Percentiles rank a stretch among this genome's conserved stretches.
phyloP scores from a whole-genome alignment of 2,888 invertebrate genomes.

The Leptinotarsa rubiginosa region DNA sequence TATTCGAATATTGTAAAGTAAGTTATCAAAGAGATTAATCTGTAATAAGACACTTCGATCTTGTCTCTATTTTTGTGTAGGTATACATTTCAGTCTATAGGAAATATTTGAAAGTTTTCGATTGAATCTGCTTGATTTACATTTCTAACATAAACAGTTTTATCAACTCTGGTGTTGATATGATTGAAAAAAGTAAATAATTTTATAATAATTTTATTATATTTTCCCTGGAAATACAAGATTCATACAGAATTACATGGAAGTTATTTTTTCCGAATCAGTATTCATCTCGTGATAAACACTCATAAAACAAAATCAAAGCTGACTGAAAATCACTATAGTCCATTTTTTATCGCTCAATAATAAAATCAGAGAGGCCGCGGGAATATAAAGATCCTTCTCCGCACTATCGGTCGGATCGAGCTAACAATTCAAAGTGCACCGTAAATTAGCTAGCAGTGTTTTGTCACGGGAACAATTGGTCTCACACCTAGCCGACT shows the following conservation, averaged over 20 bases:
- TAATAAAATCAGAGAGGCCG: constrained; percentile 19
- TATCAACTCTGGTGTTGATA: too few relatives aligned
- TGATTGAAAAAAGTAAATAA: too few relatives aligned
- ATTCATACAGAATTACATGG: neutral
- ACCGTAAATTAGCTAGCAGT: constrained; percentile 67
- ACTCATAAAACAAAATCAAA: constrained; percentile 1
- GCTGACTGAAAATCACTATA: neutral
- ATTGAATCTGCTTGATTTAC: too few relatives aligned
- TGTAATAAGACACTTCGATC: too few relatives aligned
- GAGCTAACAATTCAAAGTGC: constrained; percentile 57
- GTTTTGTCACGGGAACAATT: constrained; percentile 69
- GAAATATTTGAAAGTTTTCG: too few relatives aligned
- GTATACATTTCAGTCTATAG: too few relatives aligned
- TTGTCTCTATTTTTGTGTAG: too few relatives aligned
- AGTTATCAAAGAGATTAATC: too few relatives aligned
- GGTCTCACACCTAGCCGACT: constrained; percentile 68
- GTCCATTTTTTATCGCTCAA: constrained; percentile 15
- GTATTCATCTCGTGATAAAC: neutral
- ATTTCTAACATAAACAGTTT: too few relatives aligned
- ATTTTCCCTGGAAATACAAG: too few relatives aligned
- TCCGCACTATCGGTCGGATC: constrained; percentile 44
- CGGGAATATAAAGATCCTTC: constrained; percentile 30
- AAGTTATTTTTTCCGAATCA: neutral
- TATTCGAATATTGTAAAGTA: too few relatives aligned
- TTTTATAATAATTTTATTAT: too few relatives aligned